Evolutionary conservation across 2,113 vertebrate genomes (phyloP).

Genomic region (Copsychus sechellarum): DNA sequence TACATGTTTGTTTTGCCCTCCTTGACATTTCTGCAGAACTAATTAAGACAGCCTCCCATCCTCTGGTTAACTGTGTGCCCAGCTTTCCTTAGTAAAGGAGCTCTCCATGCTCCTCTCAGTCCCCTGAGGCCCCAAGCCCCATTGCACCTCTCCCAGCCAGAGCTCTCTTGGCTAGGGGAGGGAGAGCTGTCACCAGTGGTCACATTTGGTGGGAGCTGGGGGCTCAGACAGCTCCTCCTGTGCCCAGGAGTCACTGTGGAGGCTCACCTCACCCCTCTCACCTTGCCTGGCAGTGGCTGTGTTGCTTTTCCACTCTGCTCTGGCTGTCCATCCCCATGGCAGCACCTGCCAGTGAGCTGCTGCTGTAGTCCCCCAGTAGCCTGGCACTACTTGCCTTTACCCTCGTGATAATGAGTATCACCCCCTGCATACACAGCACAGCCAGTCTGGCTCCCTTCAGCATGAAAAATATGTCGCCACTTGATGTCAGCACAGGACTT

Average conservation of each 20-base stretch:
- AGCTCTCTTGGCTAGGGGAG: background rate
- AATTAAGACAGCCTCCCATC: background rate
- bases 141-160: background rate
- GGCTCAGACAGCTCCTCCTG: background rate
- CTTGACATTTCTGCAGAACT: background rate
- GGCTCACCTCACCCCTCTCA: background rate
- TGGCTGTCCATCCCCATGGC: rapidly evolving
- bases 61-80: background rate
- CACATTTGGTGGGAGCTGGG: background rate
- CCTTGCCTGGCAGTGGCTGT: rapidly evolving
- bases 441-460: background rate
- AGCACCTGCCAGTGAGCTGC: background rate
- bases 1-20: background rate
- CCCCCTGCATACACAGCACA: rapidly evolving
- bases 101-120: background rate
- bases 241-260: rapidly evolving
- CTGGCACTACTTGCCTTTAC: background rate
- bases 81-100: background rate
- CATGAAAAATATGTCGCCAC: background rate
- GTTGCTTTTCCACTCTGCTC: background rate
- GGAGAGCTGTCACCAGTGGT: background rate
- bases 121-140: background rate
- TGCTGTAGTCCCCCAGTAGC: background rate
- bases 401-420: rapidly evolving
- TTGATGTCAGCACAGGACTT: conserved; percentile 56